These are phyloP conservation scores for Ametastegia equiseti DNA, from an alignment of 2,888 invertebrate genomes.

Conservation along the genomic window DNA sequence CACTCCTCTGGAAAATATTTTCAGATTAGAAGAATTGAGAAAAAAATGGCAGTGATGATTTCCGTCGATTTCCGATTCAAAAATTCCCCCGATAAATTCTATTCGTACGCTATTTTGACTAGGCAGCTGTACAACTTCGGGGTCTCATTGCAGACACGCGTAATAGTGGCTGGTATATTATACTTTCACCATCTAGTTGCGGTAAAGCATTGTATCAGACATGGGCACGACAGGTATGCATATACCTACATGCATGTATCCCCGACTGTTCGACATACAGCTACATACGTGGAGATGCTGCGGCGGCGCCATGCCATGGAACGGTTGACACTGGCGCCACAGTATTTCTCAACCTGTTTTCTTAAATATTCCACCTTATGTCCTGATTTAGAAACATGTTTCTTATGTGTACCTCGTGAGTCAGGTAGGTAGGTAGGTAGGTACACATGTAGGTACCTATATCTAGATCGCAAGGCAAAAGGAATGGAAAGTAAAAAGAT, in stretches of 20 bases:
- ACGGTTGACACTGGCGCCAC: slow-evolving; percentile 40
- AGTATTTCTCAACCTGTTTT: slow-evolving; percentile 42
- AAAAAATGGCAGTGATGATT: too few relatives aligned
- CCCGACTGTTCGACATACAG: slow-evolving; percentile 18
- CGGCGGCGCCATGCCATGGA: slow-evolving; percentile 27
- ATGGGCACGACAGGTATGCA: neutral
- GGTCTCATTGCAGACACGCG: neutral
- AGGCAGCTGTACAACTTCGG: too few relatives aligned
- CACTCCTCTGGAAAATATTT: too few relatives aligned
- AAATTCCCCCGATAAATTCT: too few relatives aligned
- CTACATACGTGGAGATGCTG: slow-evolving; percentile 15
- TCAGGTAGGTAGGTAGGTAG: neutral
- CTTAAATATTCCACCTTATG: slow-evolving; percentile 17
- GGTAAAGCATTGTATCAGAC: slow-evolving; percentile 18
- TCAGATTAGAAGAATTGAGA: too few relatives aligned
- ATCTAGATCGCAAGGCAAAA: neutral
- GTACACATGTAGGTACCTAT: neutral
- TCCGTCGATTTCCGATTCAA: too few relatives aligned
- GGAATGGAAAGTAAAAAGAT: neutral
- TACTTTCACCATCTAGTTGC: slow-evolving; percentile 8
- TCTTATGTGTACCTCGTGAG: neutral
- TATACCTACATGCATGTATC: neutral
- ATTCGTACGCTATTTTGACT: too few relatives aligned
- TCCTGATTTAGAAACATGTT: neutral
- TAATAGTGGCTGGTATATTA: slow-evolving; percentile 3